These are phyloP conservation scores for Cassiopea andromeda DNA, from an alignment of 30 jellyfish, hydroid and myxozoan species.

Conservation along the genomic window DNA sequence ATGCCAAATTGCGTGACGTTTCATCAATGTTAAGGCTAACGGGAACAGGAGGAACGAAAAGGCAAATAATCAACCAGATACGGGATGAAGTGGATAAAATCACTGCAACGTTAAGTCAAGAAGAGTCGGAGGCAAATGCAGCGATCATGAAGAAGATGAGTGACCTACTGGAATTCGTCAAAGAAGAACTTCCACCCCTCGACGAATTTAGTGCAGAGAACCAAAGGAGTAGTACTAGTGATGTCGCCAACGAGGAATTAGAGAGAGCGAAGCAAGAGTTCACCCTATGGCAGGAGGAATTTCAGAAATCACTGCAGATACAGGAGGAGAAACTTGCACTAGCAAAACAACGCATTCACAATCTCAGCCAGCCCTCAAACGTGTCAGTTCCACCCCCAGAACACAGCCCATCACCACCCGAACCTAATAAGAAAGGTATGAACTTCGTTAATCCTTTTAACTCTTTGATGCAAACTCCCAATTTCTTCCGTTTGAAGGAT, in stretches of 20 bases:
- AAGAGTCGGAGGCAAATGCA: neutral
- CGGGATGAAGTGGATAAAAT: neutral
- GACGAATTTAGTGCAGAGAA: constrained; percentile 4
- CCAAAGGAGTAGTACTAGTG: neutral
- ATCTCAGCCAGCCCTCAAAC: constrained; percentile 11
- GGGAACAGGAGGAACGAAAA: neutral
- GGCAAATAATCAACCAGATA: neutral
- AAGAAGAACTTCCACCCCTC: constrained; percentile 26
- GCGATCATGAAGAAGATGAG: neutral
- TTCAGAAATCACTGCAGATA: neutral
- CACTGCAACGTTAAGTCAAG: neutral
- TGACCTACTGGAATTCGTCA: constrained; percentile 7
- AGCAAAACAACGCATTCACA: neutral
- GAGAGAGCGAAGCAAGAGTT: neutral
- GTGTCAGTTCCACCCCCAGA: neutral
- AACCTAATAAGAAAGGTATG: constrained; percentile 4
- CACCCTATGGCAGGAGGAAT: neutral
- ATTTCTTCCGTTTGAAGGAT: constrained; percentile 41
- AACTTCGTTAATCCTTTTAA: constrained; percentile 26
- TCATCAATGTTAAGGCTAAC: neutral
- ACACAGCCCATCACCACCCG: constrained; percentile 3
- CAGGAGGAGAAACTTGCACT: neutral
- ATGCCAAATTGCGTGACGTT: constrained; percentile 20
- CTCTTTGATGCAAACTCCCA: neutral
- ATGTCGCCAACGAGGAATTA: neutral